Evolutionary conservation across 2,113 vertebrate species (phyloP).

Genomic region (Hemiscyllium ocellatum): DNA sequence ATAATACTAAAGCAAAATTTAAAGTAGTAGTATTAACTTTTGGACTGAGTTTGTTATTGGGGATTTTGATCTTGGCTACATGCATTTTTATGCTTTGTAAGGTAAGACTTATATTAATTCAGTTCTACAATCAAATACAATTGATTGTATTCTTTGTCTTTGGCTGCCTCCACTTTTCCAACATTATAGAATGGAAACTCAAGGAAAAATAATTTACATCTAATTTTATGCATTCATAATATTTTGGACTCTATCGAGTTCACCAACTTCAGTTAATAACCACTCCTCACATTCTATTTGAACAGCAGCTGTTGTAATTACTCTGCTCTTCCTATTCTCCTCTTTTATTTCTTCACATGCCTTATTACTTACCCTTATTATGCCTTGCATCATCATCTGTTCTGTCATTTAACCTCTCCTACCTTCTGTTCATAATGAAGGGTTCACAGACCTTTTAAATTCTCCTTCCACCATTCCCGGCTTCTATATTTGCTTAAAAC

Average conservation of each 20-base stretch:
- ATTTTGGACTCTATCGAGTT: neutral
- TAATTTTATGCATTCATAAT: neutral
- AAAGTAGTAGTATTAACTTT: slow-evolving; percentile 66
- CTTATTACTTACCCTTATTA: neutral
- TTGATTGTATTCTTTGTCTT: neutral
- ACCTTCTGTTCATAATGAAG: neutral
- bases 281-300: neutral
- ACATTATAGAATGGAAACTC: neutral
- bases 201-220: neutral
- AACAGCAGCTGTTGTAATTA: neutral
- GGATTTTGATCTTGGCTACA: slow-evolving; percentile 65
- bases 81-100: slow-evolving; percentile 78
- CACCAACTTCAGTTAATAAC: neutral
- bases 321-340: neutral
- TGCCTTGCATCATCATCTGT: neutral
- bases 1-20: slow-evolving; percentile 66
- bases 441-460: neutral
- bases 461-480: neutral
- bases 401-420: neutral
- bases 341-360: neutral
- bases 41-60: slow-evolving; percentile 64
- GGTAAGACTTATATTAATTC: slow-evolving; percentile 55
- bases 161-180: neutral
- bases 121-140: neutral
- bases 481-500: neutral